A percentile compares a stretch with the other conserved stretches of the same genome.
These are phyloP conservation scores for Nephrocerus scutellatus DNA, from an alignment of 2,888 invertebrate genomes.

Conservation along the genomic window DNA sequence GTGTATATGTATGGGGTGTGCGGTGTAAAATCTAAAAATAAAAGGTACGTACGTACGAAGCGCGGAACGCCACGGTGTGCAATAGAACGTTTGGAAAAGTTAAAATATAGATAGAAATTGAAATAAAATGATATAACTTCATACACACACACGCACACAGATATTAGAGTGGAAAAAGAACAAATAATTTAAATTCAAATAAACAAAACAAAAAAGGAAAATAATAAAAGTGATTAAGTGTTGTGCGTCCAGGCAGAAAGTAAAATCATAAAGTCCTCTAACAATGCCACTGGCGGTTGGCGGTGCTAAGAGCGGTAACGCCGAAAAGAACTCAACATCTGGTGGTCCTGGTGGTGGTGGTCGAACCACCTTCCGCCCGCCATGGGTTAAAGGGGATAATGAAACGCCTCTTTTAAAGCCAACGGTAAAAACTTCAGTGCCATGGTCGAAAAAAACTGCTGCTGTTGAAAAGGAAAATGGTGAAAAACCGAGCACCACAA, in stretches of 20 bases:
- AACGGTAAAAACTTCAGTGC: constrained; percentile 45
- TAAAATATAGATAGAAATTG: not conserved
- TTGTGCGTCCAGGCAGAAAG: constrained; percentile 9
- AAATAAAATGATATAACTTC: not conserved
- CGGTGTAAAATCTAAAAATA: too few relatives aligned
- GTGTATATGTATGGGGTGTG: too few relatives aligned
- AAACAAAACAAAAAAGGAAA: constrained; percentile 6
- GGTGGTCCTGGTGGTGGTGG: constrained; percentile 40
- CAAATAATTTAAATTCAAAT: constrained; percentile 9
- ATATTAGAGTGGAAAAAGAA: constrained; percentile 4
- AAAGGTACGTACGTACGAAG: too few relatives aligned
- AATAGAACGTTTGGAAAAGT: too few relatives aligned
- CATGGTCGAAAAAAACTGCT: constrained; percentile 49
- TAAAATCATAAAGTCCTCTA: constrained; percentile 6
- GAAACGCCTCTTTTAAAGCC: constrained; percentile 41
- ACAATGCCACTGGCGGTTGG: constrained; percentile 41
- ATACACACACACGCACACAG: constrained; percentile 3
- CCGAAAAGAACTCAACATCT: constrained; percentile 29
- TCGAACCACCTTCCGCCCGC: constrained; percentile 60
- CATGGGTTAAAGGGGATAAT: constrained; percentile 58
- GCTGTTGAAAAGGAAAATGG: constrained; percentile 27
- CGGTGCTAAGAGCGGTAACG: constrained; percentile 33
- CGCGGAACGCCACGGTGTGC: too few relatives aligned
- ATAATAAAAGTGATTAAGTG: constrained; percentile 13
- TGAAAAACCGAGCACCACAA: constrained; percentile 25